Percentiles rank a stretch among this genome's conserved stretches.
Evolutionary conservation across 1,140 invertebrate genomes (phyloP).

Genomic region (Philotrypesis tridentata): DNA sequence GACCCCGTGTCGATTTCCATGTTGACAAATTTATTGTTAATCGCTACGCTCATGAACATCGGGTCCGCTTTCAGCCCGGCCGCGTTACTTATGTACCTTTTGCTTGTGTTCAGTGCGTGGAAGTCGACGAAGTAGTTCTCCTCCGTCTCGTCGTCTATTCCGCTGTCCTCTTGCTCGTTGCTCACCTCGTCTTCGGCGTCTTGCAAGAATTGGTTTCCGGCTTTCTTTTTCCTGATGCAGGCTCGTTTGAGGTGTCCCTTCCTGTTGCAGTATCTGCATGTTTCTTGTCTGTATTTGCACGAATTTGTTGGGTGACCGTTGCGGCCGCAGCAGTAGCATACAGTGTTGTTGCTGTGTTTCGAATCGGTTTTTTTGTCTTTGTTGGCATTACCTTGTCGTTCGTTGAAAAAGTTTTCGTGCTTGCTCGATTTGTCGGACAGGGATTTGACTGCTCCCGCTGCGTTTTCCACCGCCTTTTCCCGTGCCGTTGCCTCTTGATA

Average conservation of each 20-base stretch:
- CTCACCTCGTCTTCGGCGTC: not conserved
- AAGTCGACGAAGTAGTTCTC: slow-evolving; percentile 5
- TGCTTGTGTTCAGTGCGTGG: not conserved
- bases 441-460: not conserved
- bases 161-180: not conserved
- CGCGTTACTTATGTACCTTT: not conserved
- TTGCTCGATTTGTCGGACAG: no score
- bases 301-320: not conserved
- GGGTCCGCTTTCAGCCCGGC: slow-evolving; percentile 4
- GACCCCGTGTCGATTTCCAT: slow-evolving; percentile 18
- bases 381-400: not conserved
- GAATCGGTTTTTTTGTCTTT: not conserved
- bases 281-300: slow-evolving; percentile 35
- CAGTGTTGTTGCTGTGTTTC: not conserved
- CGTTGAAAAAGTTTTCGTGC: no score
- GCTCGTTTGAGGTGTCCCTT: slow-evolving; percentile 39
- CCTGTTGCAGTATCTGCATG: slow-evolving; percentile 34
- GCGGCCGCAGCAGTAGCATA: slow-evolving; percentile 40
- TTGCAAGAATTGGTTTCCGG: slow-evolving; percentile 5
- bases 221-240: slow-evolving; percentile 37
- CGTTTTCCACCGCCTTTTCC: slow-evolving; percentile 31
- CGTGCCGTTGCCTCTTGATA: slow-evolving; percentile 24
- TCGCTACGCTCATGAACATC: slow-evolving; percentile 8
- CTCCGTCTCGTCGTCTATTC: not conserved
- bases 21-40: not conserved